phyloP scores from a whole-genome alignment of 2,797 vertebrate genomes.

The Columba guinea region DNA sequence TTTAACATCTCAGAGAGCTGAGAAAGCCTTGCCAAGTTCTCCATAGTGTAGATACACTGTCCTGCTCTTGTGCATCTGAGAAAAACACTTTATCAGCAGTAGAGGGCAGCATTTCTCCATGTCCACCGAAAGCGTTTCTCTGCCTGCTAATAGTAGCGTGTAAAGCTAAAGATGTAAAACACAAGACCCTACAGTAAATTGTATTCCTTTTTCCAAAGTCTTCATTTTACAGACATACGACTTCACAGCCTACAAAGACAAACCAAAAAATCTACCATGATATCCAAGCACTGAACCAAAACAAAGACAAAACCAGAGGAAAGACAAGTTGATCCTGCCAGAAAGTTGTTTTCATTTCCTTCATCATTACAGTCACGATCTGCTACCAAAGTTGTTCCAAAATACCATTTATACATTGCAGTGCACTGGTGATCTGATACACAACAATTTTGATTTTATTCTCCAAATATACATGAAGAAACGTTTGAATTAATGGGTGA shows the following conservation, averaged over 20 bases:
- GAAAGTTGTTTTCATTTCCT: neutral
- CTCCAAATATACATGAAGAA: neutral
- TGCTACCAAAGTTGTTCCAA: neutral
- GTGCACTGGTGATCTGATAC: neutral
- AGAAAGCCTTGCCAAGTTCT: neutral
- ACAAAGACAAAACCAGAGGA: neutral
- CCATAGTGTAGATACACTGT: fast-evolving
- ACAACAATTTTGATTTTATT: neutral
- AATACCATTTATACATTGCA: neutral
- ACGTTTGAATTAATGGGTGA: neutral
- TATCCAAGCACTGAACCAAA: neutral
- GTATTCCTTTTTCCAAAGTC: neutral
- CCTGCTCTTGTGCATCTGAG: neutral
- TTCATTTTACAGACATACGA: neutral
- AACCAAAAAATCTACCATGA: neutral
- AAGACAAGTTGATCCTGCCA: neutral
- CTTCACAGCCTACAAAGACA: neutral
- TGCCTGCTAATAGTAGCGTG: neutral
- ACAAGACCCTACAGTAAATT: neutral
- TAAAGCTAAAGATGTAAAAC: neutral
- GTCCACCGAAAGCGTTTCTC: too few relatives aligned
- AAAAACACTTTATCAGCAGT: neutral
- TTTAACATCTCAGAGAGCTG: neutral
- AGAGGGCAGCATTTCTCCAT: conserved; percentile 51
- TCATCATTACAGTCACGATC: neutral